These are phyloP conservation scores for Calidris pygmaea DNA, from an alignment of 2,113 vertebrate genomes.

Conservation along the genomic window DNA sequence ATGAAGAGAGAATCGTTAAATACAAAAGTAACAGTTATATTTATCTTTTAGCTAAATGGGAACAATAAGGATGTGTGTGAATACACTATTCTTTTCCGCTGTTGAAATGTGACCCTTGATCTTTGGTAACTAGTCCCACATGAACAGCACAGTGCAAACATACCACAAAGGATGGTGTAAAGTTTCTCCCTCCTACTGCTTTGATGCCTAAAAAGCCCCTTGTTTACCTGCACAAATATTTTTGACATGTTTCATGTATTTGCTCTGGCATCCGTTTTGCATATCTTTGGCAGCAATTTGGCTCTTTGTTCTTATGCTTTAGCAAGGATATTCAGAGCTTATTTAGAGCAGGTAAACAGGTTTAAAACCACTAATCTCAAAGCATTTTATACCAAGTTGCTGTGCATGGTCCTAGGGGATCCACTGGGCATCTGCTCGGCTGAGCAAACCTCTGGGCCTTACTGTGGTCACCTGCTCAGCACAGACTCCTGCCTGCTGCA, in stretches of 20 bases:
- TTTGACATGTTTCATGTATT: not conserved
- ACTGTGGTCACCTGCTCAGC: accelerated
- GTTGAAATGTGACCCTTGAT: conserved; percentile 43
- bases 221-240: not conserved
- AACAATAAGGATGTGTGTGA: conserved; percentile 31
- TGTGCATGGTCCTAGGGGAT: not conserved
- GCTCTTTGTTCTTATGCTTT: not conserved
- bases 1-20: not conserved
- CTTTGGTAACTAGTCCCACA: not conserved
- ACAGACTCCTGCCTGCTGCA: not conserved
- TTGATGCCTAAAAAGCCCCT: not conserved
- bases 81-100: conserved; percentile 10
- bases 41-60: conserved; percentile 4
- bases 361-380: not conserved
- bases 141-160: not conserved
- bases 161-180: not conserved
- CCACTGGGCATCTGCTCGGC: accelerated
- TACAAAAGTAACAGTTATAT: not conserved
- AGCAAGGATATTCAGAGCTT: not conserved
- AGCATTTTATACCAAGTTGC: not conserved
- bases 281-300: not conserved
- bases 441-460: not conserved
- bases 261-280: not conserved
- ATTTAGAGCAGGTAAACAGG: not conserved
- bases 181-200: not conserved